Percentiles rank a stretch among this genome's conserved stretches.
Conservation (phyloP, 2,888 invertebrate species). For the Pocota personata region DNA sequence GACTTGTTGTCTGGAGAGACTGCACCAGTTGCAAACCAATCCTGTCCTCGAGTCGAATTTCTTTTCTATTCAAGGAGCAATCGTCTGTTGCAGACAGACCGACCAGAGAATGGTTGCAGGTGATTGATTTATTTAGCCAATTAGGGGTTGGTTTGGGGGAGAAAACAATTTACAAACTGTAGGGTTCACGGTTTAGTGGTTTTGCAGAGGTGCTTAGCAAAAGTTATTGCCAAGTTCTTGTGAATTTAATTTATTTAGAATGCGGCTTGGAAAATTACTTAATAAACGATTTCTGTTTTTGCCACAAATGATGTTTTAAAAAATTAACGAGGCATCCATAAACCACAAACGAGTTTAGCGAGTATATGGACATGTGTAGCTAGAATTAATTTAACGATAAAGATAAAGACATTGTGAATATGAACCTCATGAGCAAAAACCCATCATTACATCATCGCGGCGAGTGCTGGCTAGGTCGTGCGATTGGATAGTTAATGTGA, state of each 20-base stretch:
- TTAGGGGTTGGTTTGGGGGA: not conserved
- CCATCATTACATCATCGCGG: too few relatives aligned
- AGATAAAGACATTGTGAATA: too few relatives aligned
- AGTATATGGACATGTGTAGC: too few relatives aligned
- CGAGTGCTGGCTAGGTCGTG: too few relatives aligned
- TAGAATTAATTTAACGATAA: too few relatives aligned
- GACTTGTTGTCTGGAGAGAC: conserved; percentile 4
- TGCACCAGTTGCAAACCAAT: not conserved
- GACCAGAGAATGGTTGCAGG: conserved; percentile 1
- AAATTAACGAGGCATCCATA: too few relatives aligned
- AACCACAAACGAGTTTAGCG: too few relatives aligned
- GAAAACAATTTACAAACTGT: not conserved
- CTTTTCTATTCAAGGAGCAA: conserved; percentile 8
- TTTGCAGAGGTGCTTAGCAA: conserved; percentile 1
- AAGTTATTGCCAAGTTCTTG: conserved; percentile 16
- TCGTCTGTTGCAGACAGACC: not conserved
- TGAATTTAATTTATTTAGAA: not conserved
- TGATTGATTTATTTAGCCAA: conserved; percentile 49
- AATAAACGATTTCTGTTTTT: not conserved
- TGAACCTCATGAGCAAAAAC: too few relatives aligned
- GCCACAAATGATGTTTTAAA: not conserved
- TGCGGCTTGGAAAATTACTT: not conserved
- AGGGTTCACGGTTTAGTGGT: not conserved
- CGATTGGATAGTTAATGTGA: too few relatives aligned
- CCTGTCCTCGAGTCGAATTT: not conserved